Evolutionary conservation across 2,888 invertebrate genomes (phyloP).

Genomic region (Cynaeus angustus): DNA sequence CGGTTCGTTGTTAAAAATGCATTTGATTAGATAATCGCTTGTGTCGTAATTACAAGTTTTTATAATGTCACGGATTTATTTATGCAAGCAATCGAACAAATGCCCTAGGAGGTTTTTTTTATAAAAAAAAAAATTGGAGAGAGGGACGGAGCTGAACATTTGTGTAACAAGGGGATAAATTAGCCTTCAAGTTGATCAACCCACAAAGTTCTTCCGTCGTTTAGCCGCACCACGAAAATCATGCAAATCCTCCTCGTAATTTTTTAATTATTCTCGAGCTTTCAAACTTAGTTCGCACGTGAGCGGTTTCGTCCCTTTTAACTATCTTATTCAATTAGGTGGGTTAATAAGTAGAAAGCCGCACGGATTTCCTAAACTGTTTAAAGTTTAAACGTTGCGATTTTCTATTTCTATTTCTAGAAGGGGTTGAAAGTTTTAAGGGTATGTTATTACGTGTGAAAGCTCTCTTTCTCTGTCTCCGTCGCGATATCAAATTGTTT

Average conservation of each 20-base stretch:
- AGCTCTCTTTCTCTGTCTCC: not conserved
- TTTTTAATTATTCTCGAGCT: constrained; percentile 43
- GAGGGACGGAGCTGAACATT: too few species aligned
- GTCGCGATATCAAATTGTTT: constrained; percentile 22
- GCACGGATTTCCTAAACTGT: constrained; percentile 32
- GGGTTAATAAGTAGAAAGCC: constrained; percentile 35
- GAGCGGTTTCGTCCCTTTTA: constrained; percentile 7
- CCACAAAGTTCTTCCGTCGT: constrained; percentile 39
- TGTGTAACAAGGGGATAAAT: not conserved
- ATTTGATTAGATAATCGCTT: too few species aligned
- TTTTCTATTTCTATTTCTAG: constrained; percentile 37
- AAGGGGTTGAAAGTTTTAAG: constrained; percentile 13
- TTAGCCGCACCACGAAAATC: constrained; percentile 39
- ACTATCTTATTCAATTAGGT: constrained; percentile 38
- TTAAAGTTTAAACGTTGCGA: constrained; percentile 25
- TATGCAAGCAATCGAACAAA: too few species aligned
- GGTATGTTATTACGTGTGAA: constrained; percentile 33
- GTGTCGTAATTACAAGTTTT: too few species aligned
- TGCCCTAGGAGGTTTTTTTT: too few species aligned
- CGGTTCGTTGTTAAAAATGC: not conserved
- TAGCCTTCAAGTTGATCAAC: constrained; percentile 33
- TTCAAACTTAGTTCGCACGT: constrained; percentile 15
- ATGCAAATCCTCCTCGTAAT: constrained; percentile 37
- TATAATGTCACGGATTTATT: too few species aligned
- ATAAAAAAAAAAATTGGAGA: too few species aligned